Conservation (phyloP, 1,140 invertebrate species). For the Drosophila repletoides region DNA sequence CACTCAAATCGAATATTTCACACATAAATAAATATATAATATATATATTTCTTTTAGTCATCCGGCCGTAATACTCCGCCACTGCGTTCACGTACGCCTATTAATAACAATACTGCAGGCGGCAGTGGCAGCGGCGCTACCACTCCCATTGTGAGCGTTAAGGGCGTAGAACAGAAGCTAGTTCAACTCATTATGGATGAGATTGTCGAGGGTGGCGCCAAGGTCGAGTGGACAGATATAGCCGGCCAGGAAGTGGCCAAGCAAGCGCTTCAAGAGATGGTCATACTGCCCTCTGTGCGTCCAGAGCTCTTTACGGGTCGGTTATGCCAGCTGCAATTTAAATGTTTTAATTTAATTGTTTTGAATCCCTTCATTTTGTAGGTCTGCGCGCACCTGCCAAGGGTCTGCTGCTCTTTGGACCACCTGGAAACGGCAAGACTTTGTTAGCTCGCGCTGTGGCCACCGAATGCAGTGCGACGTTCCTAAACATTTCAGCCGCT, state of each 20-base stretch:
- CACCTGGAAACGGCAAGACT: constrained; percentile 93
- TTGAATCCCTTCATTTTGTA: not conserved
- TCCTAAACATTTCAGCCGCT: constrained; percentile 98
- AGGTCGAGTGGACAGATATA: constrained; percentile 96
- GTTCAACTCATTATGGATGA: constrained; percentile 91
- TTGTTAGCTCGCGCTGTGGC: constrained; percentile 95
- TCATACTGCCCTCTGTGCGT: constrained; percentile 96
- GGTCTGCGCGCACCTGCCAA: constrained; percentile 89
- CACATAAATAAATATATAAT: not conserved
- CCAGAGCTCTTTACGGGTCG: constrained; percentile 97
- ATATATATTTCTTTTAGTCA: constrained; percentile 61
- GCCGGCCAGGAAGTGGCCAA: constrained; percentile 95
- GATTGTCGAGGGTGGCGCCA: constrained; percentile 89
- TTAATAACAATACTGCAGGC: constrained; percentile 69
- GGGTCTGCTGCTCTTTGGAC: constrained; percentile 97
- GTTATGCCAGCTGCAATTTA: constrained; percentile 33
- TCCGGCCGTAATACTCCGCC: constrained; percentile 83
- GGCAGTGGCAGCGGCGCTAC: constrained; percentile 83
- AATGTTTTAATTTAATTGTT: not conserved
- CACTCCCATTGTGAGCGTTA: constrained; percentile 83
- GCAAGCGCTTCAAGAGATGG: constrained; percentile 98
- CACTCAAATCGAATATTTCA: not conserved
- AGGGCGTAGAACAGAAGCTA: constrained; percentile 94
- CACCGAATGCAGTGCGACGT: constrained; percentile 95
- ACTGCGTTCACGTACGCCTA: constrained; percentile 78